Evolutionary conservation across 2,797 vertebrate genomes (phyloP), one percentile per base, ranked within the genome.

Genomic region (Pantherophis alleghaniensis): DNA sequence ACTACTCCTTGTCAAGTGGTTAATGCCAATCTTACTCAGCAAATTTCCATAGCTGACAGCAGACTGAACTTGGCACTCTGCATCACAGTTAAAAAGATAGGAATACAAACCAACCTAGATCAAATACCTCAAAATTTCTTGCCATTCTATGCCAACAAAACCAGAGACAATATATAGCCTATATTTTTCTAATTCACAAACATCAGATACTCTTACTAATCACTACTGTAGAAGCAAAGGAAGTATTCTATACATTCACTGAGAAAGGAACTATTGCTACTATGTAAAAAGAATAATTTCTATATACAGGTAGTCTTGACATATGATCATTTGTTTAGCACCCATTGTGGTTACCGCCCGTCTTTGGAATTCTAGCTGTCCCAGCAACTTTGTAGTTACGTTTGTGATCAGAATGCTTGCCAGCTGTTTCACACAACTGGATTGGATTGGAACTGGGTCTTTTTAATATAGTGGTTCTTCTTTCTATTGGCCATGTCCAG

Each of bases 161-260:
- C 24, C 18, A 24, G 7, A 37, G 16, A 3, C 83, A 37, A 91
- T 96, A 28, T 28, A 4, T 79, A 42, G 96, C 42, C 22, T 96
- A 16, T 86, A 94, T 95, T 96, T 96, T 97, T 94, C 97, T 98
- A 93, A 93, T 37, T 61, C 51, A 90, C 20, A 53, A 60, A 57
- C 47, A 95, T 37, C 0, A 95, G 18, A 95, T 91, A 59, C 90
- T 95, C 88, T 79, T 94, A 12, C 94, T 87, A 94, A 93, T 96
- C 16, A 94, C 55, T 61, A 24, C 2, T 11, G n/a, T 13, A 1
- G 20, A 66, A 32, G 63, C 3, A 60, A 89, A 13, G 14, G 7
- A 28, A 91, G 56, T 89, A 91, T 32, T 28, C 6, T 90, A 55
- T n/a, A 26, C 2, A 13, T 42, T 89, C n/a, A 92, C 57, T 4